Conservation (phyloP, 2,888 invertebrate genomes). For the Meteorus colon region DNA sequence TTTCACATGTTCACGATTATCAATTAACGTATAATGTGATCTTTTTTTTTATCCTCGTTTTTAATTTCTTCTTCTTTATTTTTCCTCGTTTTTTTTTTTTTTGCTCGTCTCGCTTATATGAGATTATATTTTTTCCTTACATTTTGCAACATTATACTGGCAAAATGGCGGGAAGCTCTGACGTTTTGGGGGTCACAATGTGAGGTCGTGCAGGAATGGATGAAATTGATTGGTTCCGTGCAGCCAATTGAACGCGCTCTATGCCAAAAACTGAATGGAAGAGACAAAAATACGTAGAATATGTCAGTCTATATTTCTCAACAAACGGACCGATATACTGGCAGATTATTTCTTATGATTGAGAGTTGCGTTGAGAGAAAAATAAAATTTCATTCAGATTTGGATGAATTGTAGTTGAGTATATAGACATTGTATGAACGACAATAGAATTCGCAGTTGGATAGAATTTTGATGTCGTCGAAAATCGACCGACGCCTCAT, state of each 20-base stretch:
- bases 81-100: constrained; percentile 9
- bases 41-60: background rate
- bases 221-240: constrained; percentile 19
- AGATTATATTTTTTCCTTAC: background rate
- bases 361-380: background rate
- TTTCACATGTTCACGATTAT: background rate
- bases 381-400: background rate
- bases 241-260: background rate
- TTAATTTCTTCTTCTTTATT: background rate
- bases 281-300: background rate
- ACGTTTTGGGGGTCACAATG: constrained; percentile 33
- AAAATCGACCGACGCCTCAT: constrained; percentile 36
- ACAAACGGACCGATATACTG: background rate
- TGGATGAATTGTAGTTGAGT: background rate
- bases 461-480: background rate
- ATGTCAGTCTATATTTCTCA: background rate
- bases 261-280: background rate
- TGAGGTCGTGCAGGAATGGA: constrained; percentile 10
- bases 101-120: background rate
- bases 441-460: constrained; percentile 13
- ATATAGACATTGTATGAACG: background rate
- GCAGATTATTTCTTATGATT: background rate
- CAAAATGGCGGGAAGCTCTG: constrained; percentile 44
- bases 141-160: constrained; percentile 26
- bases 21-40: background rate